Evolutionary conservation across 1,140 invertebrate species (phyloP).

Genomic region (Aricia agestis): DNA sequence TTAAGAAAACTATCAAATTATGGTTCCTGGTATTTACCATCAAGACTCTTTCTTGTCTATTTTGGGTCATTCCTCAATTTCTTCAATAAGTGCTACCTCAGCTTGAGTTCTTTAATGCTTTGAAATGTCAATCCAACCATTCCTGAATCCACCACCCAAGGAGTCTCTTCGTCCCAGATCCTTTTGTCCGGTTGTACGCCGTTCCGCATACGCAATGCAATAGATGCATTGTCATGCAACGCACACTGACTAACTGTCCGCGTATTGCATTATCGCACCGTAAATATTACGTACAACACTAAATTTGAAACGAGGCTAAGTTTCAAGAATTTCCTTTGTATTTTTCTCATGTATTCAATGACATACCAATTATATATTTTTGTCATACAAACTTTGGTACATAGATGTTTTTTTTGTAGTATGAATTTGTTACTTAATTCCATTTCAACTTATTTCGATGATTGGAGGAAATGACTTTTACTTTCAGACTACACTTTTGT

Average conservation of each 20-base stretch:
- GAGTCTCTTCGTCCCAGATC: constrained; percentile 36
- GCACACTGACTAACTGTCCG: constrained; percentile 52
- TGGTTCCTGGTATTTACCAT: no score
- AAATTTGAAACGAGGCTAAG: constrained; percentile 1
- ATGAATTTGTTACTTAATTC: no score
- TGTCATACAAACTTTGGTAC: no score
- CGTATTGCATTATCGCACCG: constrained; percentile 34
- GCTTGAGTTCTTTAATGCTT: no score
- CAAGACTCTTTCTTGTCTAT: no score
- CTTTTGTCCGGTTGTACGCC: constrained; percentile 17
- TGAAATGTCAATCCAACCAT: background rate
- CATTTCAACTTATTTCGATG: no score
- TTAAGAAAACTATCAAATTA: no score
- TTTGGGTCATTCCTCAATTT: no score
- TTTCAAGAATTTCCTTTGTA: background rate
- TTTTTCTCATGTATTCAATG: background rate
- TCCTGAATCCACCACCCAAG: constrained; percentile 44
- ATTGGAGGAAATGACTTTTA: background rate
- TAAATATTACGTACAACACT: constrained; percentile 16
- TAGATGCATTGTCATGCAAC: constrained; percentile 47
- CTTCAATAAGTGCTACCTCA: no score
- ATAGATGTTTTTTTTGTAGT: no score
- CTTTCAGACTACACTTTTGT: background rate
- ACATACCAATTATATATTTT: background rate
- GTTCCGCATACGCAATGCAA: constrained; percentile 55